Conservation (phyloP, 2,797 vertebrate genomes). For the Acrocephalus scirpaceus region DNA sequence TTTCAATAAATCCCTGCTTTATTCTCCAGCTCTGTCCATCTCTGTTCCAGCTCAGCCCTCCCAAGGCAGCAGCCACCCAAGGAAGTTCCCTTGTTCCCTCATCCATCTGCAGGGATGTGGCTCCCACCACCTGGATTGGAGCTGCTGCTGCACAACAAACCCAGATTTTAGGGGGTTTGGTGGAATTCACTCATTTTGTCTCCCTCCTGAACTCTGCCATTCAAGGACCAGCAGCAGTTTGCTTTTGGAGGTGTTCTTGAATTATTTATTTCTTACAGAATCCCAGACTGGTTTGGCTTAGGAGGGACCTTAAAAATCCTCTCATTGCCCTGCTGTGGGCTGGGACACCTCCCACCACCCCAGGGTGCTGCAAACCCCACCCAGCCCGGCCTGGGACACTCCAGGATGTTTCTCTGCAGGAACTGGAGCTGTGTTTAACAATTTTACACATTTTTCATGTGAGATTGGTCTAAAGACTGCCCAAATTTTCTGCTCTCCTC, state of each 20-base stretch:
- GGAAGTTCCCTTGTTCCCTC: not conserved
- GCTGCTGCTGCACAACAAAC: not conserved
- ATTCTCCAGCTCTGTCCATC: too few species aligned
- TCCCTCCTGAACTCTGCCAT: not conserved
- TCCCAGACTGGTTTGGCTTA: not conserved
- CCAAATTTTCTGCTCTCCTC: not conserved
- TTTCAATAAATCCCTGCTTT: too few species aligned
- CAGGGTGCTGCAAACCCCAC: accelerated
- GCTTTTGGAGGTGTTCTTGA: not conserved
- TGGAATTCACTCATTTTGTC: not conserved
- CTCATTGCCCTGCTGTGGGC: too few species aligned
- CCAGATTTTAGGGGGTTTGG: not conserved
- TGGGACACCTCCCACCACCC: accelerated
- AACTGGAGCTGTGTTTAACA: not conserved
- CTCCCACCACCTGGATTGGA: not conserved
- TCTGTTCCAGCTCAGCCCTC: too few species aligned
- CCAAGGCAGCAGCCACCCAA: too few species aligned
- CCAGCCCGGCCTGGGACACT: not conserved
- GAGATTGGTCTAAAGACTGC: not conserved
- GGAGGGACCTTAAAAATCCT: not conserved
- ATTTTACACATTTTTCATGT: not conserved
- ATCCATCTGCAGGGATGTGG: not conserved
- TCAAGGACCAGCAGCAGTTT: not conserved
- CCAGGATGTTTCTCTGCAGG: not conserved
- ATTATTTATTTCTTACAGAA: not conserved